Base-by-base conservation (phyloP, 2,113 vertebrate species). In the Phyllostomus discolor region DNA sequence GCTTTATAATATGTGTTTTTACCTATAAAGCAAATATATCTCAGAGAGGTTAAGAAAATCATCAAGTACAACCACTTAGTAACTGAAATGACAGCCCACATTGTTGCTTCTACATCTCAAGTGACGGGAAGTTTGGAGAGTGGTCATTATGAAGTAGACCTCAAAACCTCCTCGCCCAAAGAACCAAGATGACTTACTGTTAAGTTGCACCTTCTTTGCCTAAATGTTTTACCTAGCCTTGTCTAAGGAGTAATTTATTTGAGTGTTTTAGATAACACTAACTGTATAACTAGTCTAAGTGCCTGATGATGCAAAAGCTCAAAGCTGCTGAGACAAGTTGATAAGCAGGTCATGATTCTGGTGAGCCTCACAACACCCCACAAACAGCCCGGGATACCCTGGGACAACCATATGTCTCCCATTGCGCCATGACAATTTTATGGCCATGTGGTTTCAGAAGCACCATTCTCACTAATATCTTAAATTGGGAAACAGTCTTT, bases 351-450 rank as follows among this genome's bases (percentile, higher is more conserved):
- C 2, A 2, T 7, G 17, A 22, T 43, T 38, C 9, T 6, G 35
- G 14, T 0, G 20, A 43, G n/a, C 4, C 52, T 59, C 64, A 35
- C 12, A 22, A 12, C 22, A 70, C 24, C 64, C 64, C 35, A 17
- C 1, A 50, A 75, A 33, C 3, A 50, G 43, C n/a, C 26, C 1
- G 4, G 3, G 5, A n/a, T 15, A 59, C 11, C 24, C 0, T 9
- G 4, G 43, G 10, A 8, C 7, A 26, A 11, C 46, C 48, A 10
- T 22, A 4, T 9, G 22, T 15, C 7, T 64, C 41, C 4, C 16
- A 4, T 8, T 50, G 0, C 19, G 8, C n/a, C 66, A 10, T 46
- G 50, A 76, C 7, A 26, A 12, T 24, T 83, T 54, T 41, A 22
- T 52, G 22, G 11, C 15, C 19, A 62, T 2, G 0, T 43, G 17